Evolutionary conservation across 2,797 vertebrate species (phyloP).

Genomic region (Kryptopterus vitreolus): DNA sequence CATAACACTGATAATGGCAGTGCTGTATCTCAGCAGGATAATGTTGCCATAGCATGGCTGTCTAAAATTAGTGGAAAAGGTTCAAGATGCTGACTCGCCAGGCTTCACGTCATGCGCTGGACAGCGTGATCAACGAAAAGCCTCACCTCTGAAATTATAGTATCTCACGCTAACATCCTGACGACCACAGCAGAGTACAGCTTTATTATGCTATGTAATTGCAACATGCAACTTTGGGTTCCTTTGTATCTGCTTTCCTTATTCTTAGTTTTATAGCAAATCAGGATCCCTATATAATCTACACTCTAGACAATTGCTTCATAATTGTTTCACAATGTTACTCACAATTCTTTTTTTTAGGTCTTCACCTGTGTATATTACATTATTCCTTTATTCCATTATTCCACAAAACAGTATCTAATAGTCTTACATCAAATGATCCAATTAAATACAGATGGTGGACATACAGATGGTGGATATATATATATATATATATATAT

Average conservation of each 20-base stretch:
- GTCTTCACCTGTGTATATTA: background rate
- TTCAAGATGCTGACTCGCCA: no score
- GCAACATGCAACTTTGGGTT: background rate
- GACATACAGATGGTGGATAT: background rate
- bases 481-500: background rate
- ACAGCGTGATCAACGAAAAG: no score
- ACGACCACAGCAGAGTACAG: no score
- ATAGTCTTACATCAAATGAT: background rate
- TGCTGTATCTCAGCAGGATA: no score
- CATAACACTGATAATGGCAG: no score
- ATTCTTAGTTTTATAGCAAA: background rate
- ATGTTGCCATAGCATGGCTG: no score
- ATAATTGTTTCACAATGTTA: background rate
- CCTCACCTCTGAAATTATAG: no score
- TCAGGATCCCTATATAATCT: background rate
- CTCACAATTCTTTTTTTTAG: background rate
- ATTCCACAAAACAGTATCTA: background rate
- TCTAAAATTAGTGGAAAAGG: no score
- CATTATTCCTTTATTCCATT: no score
- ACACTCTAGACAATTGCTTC: background rate
- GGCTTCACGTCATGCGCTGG: no score
- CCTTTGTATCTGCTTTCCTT: background rate
- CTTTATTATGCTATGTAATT: background rate
- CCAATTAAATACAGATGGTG: background rate
- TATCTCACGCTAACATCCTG: no score